A percentile compares a stretch with the other conserved stretches of the same genome.
phyloP scores from a whole-genome alignment of 2,113 vertebrate species.

The Anthoscopus minutus region DNA sequence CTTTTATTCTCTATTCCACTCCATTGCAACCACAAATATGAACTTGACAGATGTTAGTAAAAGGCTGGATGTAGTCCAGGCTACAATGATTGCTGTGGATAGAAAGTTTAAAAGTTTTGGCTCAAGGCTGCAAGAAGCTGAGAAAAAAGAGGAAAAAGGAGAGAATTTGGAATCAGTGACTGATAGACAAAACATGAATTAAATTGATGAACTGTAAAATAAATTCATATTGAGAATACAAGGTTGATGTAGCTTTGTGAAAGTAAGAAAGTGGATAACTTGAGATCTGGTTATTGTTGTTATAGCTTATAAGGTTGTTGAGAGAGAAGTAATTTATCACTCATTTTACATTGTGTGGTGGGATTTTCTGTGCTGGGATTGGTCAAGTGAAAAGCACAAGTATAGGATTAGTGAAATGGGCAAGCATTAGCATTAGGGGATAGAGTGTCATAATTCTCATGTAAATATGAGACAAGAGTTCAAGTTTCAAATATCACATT shows the following conservation, averaged over 20 bases:
- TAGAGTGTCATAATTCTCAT: slow-evolving; percentile 7
- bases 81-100: slow-evolving; percentile 12
- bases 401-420: not conserved
- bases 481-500: slow-evolving; percentile 28
- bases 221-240: not conserved
- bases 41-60: slow-evolving; percentile 60
- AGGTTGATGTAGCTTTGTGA: not conserved
- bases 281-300: not conserved
- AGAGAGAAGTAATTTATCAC: slow-evolving; percentile 12
- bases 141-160: not conserved
- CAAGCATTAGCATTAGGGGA: not conserved
- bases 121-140: slow-evolving; percentile 13
- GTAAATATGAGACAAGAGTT: slow-evolving; percentile 32
- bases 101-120: slow-evolving; percentile 38
- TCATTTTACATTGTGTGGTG: not conserved
- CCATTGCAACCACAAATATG: slow-evolving; percentile 46
- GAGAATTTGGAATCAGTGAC: not conserved
- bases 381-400: not conserved
- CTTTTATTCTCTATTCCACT: slow-evolving; percentile 60
- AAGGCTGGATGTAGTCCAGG: slow-evolving; percentile 40
- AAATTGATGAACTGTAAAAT: slow-evolving; percentile 22
- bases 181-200: not conserved
- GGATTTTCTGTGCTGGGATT: not conserved
- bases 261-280: not conserved
- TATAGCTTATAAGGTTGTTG: not conserved